Evolutionary conservation across 2,888 invertebrate species (phyloP), one percentile per base, ranked within the genome.

Genomic region (Lymantria monacha): DNA sequence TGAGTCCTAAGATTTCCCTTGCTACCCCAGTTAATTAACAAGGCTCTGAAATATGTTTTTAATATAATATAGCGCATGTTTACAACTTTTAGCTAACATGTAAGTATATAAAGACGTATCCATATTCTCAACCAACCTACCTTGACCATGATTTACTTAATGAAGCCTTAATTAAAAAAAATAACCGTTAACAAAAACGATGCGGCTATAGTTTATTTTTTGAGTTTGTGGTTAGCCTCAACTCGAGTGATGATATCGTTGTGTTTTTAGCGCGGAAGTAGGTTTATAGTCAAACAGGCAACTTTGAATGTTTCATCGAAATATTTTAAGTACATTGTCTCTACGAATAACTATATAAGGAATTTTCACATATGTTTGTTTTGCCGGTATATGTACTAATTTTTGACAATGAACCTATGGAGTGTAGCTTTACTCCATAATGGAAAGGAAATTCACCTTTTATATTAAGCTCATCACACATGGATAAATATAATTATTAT

Each of bases 261-360:
- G 15, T 44, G 70, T 78, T 80, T 79, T 80, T 77, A 73, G 66
- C 61, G 54, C 75, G 80, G 79, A 78, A 77, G 67, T 70, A 56
- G 70, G 38, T 76, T 72, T 74, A 71, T 9, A 22, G n/a, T 42
- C 9, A 7, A 11, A 8, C 22, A n/a, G 9, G 8, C 9, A 22
- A 42, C 15, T n/a, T 13, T 40, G 15, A 42, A 42, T 11, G 13
- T 13, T 41, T 9, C 11, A 10, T 41, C 1, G 9, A 41, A 11
- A 38, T 2, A n/a, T n/a, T 10, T 38, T n/a, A 38, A n/a, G 38
- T 12, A 38, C n/a, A 38, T 38, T 38, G 9, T 38, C 10, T 33
- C 9, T 33, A 8, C 33, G 1, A 33, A 33, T n/a, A n/a, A n/a
- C n/a, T n/a, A 33, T 33, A 33, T 33, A 33, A 33, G 10, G 10